Evolutionary conservation across 2,113 vertebrate genomes (phyloP), one percentile per base, ranked within the genome.

Genomic region (Axis porcinus): DNA sequence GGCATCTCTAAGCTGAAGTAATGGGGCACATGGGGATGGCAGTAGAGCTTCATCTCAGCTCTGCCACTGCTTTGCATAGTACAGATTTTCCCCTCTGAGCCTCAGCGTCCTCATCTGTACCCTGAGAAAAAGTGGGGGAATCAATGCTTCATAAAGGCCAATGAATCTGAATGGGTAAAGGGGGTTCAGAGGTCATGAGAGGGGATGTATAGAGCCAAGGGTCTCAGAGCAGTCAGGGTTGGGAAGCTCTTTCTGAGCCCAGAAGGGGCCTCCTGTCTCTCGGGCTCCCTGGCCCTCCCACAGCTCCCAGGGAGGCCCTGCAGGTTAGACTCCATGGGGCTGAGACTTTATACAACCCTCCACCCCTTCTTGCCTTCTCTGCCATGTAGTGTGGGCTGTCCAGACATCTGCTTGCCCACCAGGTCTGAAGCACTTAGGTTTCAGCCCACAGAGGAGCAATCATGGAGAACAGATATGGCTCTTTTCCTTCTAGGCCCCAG

Each of bases 401-500:
- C 86, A 94, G 95, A 96, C 0, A 16, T 50, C 33, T 91, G 97
- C 86, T 94, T 91, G n/a, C 55, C 92, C 28, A 89, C 52, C 45
- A 89, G 78, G 57, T 27, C 50, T 0, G 1, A 88, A 91, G 93
- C 55, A 86, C 47, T 97, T 91, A 96, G 5, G 28, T 70, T 95
- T 91, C 16, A 23, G 78, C 64, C 70, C 52, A 36, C 0, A 15
- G 62, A 97, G 86, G 78, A 93, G 47, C 47, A 58, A 28, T 57
- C 62, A 16, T 33, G 52, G 83, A 91, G 78, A 91, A 96, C 43
- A 54, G 95, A 97, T 86, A 52, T 0, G 58, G 84, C 86, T 84
- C 30, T 97, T 97, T 95, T 21, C 67, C 91, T 94, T 89, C 57
- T 47, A 93, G 79, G 70, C 85, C 79, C 86, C 93, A 96, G 86